Evolutionary conservation across 1,140 invertebrate species (phyloP), one percentile per base, ranked within the genome.

Genomic region (Gyrodactylus bullatarudis): DNA sequence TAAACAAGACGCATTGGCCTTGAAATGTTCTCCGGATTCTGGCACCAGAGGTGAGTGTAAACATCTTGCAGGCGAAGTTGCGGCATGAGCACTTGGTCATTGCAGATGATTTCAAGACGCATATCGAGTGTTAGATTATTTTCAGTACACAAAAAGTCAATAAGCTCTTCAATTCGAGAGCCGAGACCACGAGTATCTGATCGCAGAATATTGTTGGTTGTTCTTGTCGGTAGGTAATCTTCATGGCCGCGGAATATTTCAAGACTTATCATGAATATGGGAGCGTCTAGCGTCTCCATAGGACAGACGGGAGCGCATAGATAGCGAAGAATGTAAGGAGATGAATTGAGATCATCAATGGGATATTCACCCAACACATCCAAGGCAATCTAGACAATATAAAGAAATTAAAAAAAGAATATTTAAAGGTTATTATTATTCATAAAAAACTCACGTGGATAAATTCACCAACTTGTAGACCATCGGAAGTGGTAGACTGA

Each of bases 191-290:
- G 24, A 1, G 70, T 23, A 23, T 71, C 21, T 1, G 70, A 71
- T 20, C 70, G 21, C 1, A 23, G 20, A 25, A 8, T 19, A 8
- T 69, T 2, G 19, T 69, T 69, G 2, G 23, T 69, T 20, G 24
- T 71, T 23, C 70, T n/a, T 23, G 21, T 21, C 20, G 70, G 70
- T 20, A 71, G 70, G 24, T 23, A 71, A n/a, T 71, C 70, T 24
- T 71, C 70, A 20, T 71, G 70, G 8, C 70, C 70, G 21, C 24
- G 21, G 24, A 71, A 71, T 16, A 71, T 71, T 23, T 71, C 70
- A 24, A 71, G 70, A 1, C 21, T 24, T 20, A 71, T 23, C 2
- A 23, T 24, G n/a, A 71, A 71, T 25, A 71, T 23, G n/a, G 70
- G 70, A 25, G 34, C 24, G 70, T 71, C 24, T 20, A 71, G 20